phyloP scores from a whole-genome alignment of 2,888 invertebrate genomes.

The Yponomeuta cagnagella region DNA sequence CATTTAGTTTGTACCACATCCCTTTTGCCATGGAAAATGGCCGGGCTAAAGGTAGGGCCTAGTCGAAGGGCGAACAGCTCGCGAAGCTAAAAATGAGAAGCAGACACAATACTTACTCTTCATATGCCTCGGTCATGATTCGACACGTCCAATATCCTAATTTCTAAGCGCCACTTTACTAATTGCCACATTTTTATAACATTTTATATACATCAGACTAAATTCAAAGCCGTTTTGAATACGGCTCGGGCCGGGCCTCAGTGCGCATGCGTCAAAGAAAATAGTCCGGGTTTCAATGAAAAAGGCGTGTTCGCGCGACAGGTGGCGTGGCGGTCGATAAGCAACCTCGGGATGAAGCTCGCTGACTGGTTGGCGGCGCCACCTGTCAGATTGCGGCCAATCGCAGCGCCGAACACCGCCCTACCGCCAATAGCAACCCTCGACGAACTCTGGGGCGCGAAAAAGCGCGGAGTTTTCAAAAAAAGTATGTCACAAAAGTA shows the following conservation, averaged over 20 bases:
- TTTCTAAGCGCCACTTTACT: constrained; percentile 87
- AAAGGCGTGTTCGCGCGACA: constrained; percentile 23
- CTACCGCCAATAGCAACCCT: constrained; percentile 11
- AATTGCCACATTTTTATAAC: constrained; percentile 89
- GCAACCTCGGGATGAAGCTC: constrained; percentile 30
- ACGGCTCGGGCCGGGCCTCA: constrained; percentile 68
- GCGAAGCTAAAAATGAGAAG: constrained; percentile 47
- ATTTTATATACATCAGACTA: constrained; percentile 80
- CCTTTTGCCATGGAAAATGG: constrained; percentile 63
- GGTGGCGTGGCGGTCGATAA: constrained; percentile 56
- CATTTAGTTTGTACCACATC: constrained; percentile 42
- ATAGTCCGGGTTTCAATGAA: constrained; percentile 31
- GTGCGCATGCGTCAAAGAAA: constrained; percentile 68
- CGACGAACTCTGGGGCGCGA: neutral
- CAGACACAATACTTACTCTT: constrained; percentile 83
- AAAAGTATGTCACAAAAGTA: constrained; percentile 15
- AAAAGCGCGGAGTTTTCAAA: constrained; percentile 11
- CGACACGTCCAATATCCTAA: constrained; percentile 88
- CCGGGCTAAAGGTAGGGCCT: constrained; percentile 57
- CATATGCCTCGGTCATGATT: constrained; percentile 94
- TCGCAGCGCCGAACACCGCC: constrained; percentile 23
- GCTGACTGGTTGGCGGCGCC: constrained; percentile 40
- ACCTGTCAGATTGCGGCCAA: constrained; percentile 39
- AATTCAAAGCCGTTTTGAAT: constrained; percentile 68
- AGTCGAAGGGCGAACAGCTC: constrained; percentile 54